Evolutionary conservation across 1,140 invertebrate species (phyloP).

Genomic region (Trypoxylus dichotomus): DNA sequence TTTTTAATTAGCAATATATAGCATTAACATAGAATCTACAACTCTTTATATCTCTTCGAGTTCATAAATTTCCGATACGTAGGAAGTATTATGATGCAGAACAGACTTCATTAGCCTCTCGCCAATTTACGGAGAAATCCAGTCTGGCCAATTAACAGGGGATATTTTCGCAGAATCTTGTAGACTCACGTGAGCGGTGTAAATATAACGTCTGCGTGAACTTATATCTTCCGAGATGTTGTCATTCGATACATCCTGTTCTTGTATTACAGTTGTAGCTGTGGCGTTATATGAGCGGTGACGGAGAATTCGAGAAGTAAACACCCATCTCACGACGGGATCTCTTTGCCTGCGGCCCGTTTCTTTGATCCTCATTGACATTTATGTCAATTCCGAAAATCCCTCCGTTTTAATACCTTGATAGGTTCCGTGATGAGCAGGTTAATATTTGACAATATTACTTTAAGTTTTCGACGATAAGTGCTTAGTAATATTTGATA

Average conservation of each 20-base stretch:
- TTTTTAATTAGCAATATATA: too few relatives aligned
- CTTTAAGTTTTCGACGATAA: neutral
- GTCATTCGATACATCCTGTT: slow-evolving; percentile 19
- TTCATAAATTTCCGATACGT: too few relatives aligned
- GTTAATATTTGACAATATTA: neutral
- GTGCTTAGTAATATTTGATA: neutral
- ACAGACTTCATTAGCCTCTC: neutral
- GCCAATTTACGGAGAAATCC: neutral
- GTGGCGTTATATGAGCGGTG: slow-evolving; percentile 18
- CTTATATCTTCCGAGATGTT: neutral
- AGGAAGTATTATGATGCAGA: too few relatives aligned
- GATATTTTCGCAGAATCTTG: slow-evolving; percentile 4
- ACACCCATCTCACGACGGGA: slow-evolving; percentile 1
- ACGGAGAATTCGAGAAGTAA: neutral
- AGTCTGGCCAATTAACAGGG: neutral
- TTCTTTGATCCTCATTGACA: neutral
- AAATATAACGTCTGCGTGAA: neutral
- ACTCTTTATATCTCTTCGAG: too few relatives aligned
- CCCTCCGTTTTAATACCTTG: neutral
- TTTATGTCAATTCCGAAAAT: slow-evolving; percentile 13
- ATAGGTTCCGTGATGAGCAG: neutral
- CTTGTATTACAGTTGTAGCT: slow-evolving; percentile 13
- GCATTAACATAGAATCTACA: too few relatives aligned
- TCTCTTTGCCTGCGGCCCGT: neutral
- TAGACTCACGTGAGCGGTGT: neutral